These are phyloP conservation scores for Pseudachorutes palmiensis DNA, from an alignment of 1,140 invertebrate genomes.

Conservation along the genomic window DNA sequence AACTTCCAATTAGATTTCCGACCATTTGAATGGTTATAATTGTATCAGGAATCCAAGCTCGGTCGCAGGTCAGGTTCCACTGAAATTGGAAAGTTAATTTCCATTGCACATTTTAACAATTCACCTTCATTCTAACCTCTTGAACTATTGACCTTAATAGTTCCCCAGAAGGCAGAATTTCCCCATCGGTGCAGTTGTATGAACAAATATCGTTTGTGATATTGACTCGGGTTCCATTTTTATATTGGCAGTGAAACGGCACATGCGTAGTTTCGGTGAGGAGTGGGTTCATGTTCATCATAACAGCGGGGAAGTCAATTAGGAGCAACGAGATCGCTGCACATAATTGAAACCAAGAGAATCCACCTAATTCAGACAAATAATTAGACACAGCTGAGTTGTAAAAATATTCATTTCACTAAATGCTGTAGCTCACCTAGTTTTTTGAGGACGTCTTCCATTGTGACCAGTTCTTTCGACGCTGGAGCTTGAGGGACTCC, in stretches of 20 bases:
- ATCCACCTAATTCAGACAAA: slow-evolving; percentile 18
- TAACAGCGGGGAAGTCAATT: slow-evolving; percentile 16
- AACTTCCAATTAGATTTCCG: slow-evolving; percentile 27
- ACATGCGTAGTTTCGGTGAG: slow-evolving; percentile 13
- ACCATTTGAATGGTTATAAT: slow-evolving; percentile 33
- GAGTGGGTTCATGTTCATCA: slow-evolving; percentile 20
- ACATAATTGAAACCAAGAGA: slow-evolving; percentile 24
- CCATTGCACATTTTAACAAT: neutral
- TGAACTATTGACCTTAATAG: slow-evolving; percentile 14
- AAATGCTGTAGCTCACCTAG: neutral
- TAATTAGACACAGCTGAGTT: neutral
- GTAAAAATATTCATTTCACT: neutral
- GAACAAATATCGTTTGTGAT: neutral
- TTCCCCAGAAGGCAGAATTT: neutral
- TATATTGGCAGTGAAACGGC: neutral
- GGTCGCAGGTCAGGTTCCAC: slow-evolving; percentile 30
- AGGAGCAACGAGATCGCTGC: slow-evolving; percentile 1
- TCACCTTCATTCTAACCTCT: slow-evolving; percentile 14
- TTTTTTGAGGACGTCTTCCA: slow-evolving; percentile 10
- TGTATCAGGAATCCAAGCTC: slow-evolving; percentile 27
- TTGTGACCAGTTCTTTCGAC: no score
- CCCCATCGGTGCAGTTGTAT: neutral
- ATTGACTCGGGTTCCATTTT: neutral
- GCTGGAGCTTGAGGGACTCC: no score
- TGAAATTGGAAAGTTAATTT: slow-evolving; percentile 6